These are phyloP conservation scores for Drosophila sproati DNA, from an alignment of 1,140 invertebrate species.

Conservation along the genomic window DNA sequence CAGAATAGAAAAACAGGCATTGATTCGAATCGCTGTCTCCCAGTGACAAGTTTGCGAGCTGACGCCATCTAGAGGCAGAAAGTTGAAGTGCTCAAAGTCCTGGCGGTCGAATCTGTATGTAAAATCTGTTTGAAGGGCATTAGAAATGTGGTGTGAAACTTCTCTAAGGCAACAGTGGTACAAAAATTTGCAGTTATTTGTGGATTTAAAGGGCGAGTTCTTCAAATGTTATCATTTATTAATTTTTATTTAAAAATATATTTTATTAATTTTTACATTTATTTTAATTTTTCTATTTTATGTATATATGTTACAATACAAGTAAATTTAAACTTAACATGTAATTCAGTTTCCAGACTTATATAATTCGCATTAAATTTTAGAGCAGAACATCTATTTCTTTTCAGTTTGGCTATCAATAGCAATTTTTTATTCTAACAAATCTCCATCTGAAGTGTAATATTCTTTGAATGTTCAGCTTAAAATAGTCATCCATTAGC, in stretches of 20 bases:
- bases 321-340: not conserved
- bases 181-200: not conserved
- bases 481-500: no score
- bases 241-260: not conserved
- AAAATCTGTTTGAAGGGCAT: constrained; percentile 55
- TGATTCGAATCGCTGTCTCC: constrained; percentile 27
- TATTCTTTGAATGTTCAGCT: no score
- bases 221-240: not conserved
- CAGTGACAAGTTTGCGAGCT: constrained; percentile 18
- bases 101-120: constrained; percentile 24
- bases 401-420: no score
- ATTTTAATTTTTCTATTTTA: no score
- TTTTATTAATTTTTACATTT: not conserved
- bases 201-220: not conserved
- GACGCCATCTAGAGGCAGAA: constrained; percentile 41
- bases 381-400: no score
- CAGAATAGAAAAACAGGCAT: not conserved
- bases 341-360: not conserved
- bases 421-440: no score
- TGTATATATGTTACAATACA: not conserved
- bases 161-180: constrained; percentile 38
- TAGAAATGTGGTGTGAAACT: constrained; percentile 64
- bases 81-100: not conserved
- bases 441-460: no score
- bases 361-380: no score